These are phyloP conservation scores for Subanguina moxae DNA, from an alignment of 1,140 invertebrate genomes.

Conservation along the genomic window DNA sequence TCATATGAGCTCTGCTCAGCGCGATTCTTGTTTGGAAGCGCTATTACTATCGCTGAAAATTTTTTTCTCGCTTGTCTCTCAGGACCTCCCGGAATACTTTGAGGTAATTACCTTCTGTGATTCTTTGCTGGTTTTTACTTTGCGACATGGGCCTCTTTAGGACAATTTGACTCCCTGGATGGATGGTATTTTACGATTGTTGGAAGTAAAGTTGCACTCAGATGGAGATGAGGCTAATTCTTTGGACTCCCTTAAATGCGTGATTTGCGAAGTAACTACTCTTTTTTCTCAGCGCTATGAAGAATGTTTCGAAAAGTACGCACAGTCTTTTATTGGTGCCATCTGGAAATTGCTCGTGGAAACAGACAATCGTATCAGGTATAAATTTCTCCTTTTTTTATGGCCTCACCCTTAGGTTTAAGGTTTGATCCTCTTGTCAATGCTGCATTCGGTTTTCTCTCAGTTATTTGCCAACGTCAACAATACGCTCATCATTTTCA, in stretches of 20 bases:
- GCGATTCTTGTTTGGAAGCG: constrained; percentile 28
- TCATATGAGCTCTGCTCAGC: constrained; percentile 14
- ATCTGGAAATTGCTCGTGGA: constrained; percentile 75
- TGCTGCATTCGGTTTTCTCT: constrained; percentile 88
- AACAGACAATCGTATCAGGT: constrained; percentile 71
- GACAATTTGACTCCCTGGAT: constrained; percentile 42
- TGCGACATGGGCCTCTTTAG: too few relatives aligned
- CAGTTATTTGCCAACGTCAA: constrained; percentile 82
- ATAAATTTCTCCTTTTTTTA: constrained; percentile 11
- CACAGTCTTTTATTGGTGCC: constrained; percentile 81
- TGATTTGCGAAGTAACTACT: constrained; percentile 89
- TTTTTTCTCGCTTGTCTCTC: constrained; percentile 40
- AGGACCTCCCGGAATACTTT: constrained; percentile 45
- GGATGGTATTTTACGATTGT: constrained; percentile 35
- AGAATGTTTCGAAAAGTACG: constrained; percentile 85
- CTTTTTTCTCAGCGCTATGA: constrained; percentile 95
- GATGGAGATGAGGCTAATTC: constrained; percentile 83
- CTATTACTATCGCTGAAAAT: constrained; percentile 25
- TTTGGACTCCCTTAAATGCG: constrained; percentile 72
- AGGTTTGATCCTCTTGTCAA: constrained; percentile 75
- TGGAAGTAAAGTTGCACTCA: constrained; percentile 29
- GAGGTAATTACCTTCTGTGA: too few relatives aligned
- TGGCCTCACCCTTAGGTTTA: too few relatives aligned
- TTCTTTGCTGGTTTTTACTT: constrained; percentile 16
- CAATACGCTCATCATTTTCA: constrained; percentile 85